Evolutionary conservation across 2,888 invertebrate species (phyloP).

Genomic region (Melangyna quadrimaculata): DNA sequence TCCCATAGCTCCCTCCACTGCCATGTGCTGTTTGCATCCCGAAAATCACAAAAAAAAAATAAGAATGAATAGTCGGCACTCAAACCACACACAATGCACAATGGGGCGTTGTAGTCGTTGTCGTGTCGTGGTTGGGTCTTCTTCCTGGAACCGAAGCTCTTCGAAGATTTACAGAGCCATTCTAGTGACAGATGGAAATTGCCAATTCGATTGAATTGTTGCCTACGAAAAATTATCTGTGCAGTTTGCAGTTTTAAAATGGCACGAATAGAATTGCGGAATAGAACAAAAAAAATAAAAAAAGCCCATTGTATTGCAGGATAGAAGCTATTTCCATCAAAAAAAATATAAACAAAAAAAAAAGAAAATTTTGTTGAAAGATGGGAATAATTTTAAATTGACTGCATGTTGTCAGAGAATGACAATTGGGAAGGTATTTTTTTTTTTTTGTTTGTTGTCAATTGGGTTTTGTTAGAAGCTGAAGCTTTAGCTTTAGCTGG

Average conservation of each 20-base stretch:
- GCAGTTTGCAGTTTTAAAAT: conserved; percentile 70
- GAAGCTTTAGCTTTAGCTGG: background rate
- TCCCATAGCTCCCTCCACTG: background rate
- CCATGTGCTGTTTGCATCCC: background rate
- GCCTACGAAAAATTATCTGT: conserved; percentile 70
- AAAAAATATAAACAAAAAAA: background rate
- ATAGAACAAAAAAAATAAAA: conserved; percentile 40
- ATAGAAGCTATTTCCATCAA: conserved; percentile 8
- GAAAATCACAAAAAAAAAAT: background rate
- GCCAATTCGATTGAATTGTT: conserved; percentile 72
- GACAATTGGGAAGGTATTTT: conserved; percentile 22
- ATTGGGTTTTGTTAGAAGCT: background rate
- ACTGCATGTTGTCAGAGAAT: conserved; percentile 57
- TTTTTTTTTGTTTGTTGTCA: too few species aligned
- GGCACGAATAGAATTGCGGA: conserved; percentile 37
- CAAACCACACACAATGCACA: conserved; percentile 45
- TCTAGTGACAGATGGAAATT: conserved; percentile 70
- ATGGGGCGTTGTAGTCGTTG: conserved; percentile 27
- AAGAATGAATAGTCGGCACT: background rate
- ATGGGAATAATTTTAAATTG: conserved; percentile 25
- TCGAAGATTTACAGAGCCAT: conserved; percentile 69
- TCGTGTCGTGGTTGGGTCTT: conserved; percentile 21
- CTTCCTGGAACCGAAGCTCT: conserved; percentile 43
- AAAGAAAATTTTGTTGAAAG: background rate
- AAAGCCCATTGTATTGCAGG: conserved; percentile 40